Percentiles rank a stretch among this genome's conserved stretches.
Conservation (phyloP, 2,113 vertebrate genomes). For the Oxyura jamaicensis region DNA sequence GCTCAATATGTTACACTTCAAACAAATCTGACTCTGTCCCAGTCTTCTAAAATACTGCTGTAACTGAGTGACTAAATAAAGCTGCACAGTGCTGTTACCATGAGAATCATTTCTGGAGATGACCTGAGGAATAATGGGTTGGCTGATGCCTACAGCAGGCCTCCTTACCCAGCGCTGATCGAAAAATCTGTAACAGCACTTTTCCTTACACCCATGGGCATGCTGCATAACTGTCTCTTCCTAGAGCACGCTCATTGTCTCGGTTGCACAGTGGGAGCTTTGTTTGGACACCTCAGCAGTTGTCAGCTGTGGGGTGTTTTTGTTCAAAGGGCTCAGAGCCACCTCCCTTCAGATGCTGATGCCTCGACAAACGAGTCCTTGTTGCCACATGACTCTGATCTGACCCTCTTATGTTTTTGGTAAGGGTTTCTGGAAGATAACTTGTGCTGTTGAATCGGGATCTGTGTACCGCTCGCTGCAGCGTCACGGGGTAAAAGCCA, state of each 20-base stretch:
- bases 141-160: neutral
- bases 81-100: conserved; percentile 81
- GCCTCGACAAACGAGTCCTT: conserved; percentile 43
- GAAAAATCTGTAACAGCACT: neutral
- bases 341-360: conserved; percentile 21
- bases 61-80: conserved; percentile 85
- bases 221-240: neutral
- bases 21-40: conserved; percentile 76
- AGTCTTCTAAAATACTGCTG: conserved; percentile 80
- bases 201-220: neutral
- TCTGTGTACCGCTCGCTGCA: neutral
- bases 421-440: neutral
- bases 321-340: conserved; percentile 7
- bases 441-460: neutral
- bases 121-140: fast-evolving
- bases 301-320: conserved; percentile 72
- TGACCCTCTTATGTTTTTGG: neutral
- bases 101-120: conserved; percentile 15
- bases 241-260: conserved; percentile 57
- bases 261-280: conserved; percentile 66
- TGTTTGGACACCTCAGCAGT: conserved; percentile 70
- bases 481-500: fast-evolving
- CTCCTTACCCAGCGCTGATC: neutral
- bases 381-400: neutral
- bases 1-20: conserved; percentile 78